Evolutionary conservation across 2,888 invertebrate genomes (phyloP).

Genomic region (Laothoe populi): DNA sequence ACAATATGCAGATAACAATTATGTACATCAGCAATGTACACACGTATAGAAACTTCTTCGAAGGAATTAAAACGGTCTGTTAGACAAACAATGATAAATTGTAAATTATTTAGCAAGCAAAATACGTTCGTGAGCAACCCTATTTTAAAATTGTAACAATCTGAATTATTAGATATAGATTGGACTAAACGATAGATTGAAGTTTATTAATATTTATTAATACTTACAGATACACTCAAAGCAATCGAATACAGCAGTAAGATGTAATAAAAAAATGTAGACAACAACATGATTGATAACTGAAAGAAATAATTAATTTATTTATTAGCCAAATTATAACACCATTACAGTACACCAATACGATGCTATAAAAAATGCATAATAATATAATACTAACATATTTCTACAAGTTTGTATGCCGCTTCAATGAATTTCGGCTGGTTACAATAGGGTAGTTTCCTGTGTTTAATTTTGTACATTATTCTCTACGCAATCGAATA

Average conservation of each 20-base stretch:
- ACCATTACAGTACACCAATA: no score
- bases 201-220: background rate
- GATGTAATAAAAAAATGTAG: conserved; percentile 45
- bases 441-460: no score
- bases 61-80: background rate
- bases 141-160: no score
- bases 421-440: no score
- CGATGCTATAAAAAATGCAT: no score
- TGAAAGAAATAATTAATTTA: conserved; percentile 37
- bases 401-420: no score
- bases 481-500: no score
- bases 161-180: no score
- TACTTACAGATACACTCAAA: background rate
- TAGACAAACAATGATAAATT: background rate
- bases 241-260: conserved; percentile 40
- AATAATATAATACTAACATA: no score
- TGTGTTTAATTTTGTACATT: no score
- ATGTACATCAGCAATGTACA: conserved; percentile 39
- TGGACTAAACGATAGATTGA: background rate
- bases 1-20: conserved; percentile 41
- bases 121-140: no score
- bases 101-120: background rate
- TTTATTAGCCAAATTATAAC: background rate
- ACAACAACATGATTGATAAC: conserved; percentile 46
- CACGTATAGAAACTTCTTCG: conserved; percentile 20